These are phyloP conservation scores for Ophthalmolycus amberensis DNA, from an alignment of 2,113 vertebrate species.

Conservation along the genomic window DNA sequence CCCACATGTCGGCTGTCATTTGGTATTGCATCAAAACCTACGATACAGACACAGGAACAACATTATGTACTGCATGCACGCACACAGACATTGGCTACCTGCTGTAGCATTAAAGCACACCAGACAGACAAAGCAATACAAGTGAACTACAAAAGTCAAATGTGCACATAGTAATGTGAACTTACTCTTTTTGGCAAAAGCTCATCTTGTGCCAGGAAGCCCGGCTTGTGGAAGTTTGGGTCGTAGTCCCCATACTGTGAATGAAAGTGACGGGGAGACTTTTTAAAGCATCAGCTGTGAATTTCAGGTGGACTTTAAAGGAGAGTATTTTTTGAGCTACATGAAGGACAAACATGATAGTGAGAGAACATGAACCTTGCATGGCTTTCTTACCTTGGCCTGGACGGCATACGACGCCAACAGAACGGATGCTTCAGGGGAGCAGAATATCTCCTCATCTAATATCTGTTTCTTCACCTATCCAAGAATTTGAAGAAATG, in stretches of 20 bases:
- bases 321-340: neutral
- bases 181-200: slow-evolving; percentile 91
- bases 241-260: slow-evolving; percentile 91
- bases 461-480: slow-evolving; percentile 96
- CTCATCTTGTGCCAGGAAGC: slow-evolving; percentile 91
- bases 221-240: slow-evolving; percentile 91
- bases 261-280: neutral
- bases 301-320: neutral
- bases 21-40: slow-evolving; percentile 96
- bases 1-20: slow-evolving; percentile 96
- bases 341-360: neutral
- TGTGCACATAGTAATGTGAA: neutral
- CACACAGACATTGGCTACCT: neutral
- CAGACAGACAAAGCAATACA: neutral
- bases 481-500: slow-evolving; percentile 26
- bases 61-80: neutral
- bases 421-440: slow-evolving; percentile 92
- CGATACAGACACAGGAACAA: neutral
- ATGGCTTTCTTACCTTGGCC: slow-evolving; percentile 87
- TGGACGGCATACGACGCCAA: slow-evolving; percentile 94
- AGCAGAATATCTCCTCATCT: slow-evolving; percentile 95
- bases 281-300: neutral
- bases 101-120: neutral
- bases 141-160: neutral
- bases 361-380: neutral